Evolutionary conservation across 2,797 vertebrate genomes (phyloP).

Genomic region (Gastrophryne carolinensis): DNA sequence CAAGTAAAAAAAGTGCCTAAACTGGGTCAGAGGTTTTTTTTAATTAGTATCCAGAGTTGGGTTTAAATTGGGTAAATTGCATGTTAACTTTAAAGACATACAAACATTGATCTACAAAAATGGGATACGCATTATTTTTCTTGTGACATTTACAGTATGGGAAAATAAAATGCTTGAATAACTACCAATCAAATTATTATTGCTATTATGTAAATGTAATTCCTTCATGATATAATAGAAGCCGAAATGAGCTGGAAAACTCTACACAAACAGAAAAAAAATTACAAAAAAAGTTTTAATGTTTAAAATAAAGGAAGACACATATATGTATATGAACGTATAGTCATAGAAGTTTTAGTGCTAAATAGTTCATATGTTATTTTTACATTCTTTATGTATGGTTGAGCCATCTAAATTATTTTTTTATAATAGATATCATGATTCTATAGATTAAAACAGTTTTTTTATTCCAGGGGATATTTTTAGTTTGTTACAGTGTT

Average conservation of each 20-base stretch:
- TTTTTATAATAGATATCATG: slow-evolving; percentile 84
- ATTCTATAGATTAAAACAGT: slow-evolving; percentile 82
- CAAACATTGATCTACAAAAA: not conserved
- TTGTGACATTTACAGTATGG: not conserved
- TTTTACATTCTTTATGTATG: slow-evolving; percentile 88
- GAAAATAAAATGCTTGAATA: not conserved
- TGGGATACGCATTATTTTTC: not conserved
- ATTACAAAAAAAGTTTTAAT: slow-evolving; percentile 64
- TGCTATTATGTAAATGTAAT: not conserved
- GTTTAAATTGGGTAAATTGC: too few species aligned
- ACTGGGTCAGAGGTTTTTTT: too few species aligned
- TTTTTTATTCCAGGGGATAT: slow-evolving; percentile 58
- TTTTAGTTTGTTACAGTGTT: slow-evolving; percentile 67
- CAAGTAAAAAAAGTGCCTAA: too few species aligned
- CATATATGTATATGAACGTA: slow-evolving; percentile 52
- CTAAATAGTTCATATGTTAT: slow-evolving; percentile 61
- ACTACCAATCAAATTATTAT: not conserved
- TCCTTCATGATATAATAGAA: not conserved
- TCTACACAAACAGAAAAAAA: slow-evolving; percentile 38
- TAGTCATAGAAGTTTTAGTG: slow-evolving; percentile 61
- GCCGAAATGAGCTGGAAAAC: slow-evolving; percentile 22
- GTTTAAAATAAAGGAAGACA: slow-evolving; percentile 66
- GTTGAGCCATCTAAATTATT: slow-evolving; percentile 90
- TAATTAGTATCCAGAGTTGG: too few species aligned
- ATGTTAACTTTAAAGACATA: not conserved